Evolutionary conservation across 1,140 invertebrate genomes (phyloP), one percentile per base, ranked within the genome.

Genomic region (Branchinecta lindahli): DNA sequence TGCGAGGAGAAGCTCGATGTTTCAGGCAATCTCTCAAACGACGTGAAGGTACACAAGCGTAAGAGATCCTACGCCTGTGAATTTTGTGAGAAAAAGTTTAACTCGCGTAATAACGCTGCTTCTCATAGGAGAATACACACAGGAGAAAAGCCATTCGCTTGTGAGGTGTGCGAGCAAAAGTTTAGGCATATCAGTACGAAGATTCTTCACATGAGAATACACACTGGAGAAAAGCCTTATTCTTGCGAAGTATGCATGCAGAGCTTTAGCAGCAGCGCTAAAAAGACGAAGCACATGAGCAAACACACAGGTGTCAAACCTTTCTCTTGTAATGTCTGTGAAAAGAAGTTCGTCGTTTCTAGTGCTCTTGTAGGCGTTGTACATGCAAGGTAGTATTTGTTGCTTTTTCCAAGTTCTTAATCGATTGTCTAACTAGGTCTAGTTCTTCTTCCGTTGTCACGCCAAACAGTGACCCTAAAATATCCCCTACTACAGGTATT

Each of bases 171-270:
- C 79, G 94, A 94, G 45, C 96, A 96, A 80, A 94, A 91, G 1
- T 97, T 97, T 80, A 94, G 94, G 0, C 81, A 94, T 20, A 94
- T 94, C 0, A 94, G 90, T 76, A 98, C 94, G 0, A 82, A 98
- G 52, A 96, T 98, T 81, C 98, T 95, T 0, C 96, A 99, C 79
- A 83, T 98, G 70, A 82, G 95, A 47, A 98, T 94, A 0, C 96
- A 99, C 79, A 92, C 91, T 0, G 95, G 94, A 0, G 95, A 98
- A 79, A 88, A 94, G 76, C 96, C 96, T 0, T 99, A 96, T 80
- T 84, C 89, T 75, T 85, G 81, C 69, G 73, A 73, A 69, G 81
- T 82, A 45, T 87, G 86, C 76, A 81, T 81, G 74, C 87, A 88
- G 75, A 83, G 83, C 8, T 87, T 88, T 72, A 79, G 74, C 72